Evolutionary conservation across 2,888 invertebrate genomes (phyloP).

Genomic region (Hermodice carunculata): DNA sequence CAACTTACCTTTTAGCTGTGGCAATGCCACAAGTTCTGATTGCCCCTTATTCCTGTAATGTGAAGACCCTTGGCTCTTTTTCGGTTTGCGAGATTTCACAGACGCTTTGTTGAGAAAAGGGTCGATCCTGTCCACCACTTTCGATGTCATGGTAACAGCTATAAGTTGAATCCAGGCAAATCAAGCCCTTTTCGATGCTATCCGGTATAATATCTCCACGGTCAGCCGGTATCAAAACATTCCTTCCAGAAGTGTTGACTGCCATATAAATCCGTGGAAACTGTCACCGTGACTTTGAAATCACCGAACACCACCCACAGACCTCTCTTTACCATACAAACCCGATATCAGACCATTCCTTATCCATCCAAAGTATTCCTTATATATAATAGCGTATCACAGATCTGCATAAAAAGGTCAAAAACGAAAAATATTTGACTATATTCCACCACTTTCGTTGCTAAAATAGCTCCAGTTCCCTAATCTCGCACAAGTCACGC

Average conservation of each 20-base stretch:
- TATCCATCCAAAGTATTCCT: constrained; percentile 9
- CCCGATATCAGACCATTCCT: constrained; percentile 18
- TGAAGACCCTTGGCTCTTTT: constrained; percentile 98
- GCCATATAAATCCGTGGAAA: constrained; percentile 30
- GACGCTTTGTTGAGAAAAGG: constrained; percentile 93
- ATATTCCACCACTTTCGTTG: constrained; percentile 14
- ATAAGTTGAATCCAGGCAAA: constrained; percentile 13
- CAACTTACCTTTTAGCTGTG: constrained; percentile 91
- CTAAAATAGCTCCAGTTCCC: constrained; percentile 23
- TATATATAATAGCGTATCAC: not conserved
- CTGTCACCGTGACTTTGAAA: constrained; percentile 17
- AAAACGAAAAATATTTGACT: constrained; percentile 13
- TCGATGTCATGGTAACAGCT: constrained; percentile 39
- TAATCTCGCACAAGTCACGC: constrained; percentile 20
- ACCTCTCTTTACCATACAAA: constrained; percentile 3
- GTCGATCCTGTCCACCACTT: constrained; percentile 79
- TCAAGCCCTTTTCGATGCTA: constrained; percentile 21
- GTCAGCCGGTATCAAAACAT: constrained; percentile 32
- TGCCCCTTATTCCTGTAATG: constrained; percentile 98
- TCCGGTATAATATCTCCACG: constrained; percentile 15
- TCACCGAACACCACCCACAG: constrained; percentile 7
- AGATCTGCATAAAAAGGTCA: not conserved
- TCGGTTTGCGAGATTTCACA: constrained; percentile 98
- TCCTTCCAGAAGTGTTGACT: constrained; percentile 33
- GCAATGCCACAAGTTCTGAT: constrained; percentile 95